These are phyloP conservation scores for Anoplius nigerrimus DNA, from an alignment of 2,888 invertebrate species.

Conservation along the genomic window DNA sequence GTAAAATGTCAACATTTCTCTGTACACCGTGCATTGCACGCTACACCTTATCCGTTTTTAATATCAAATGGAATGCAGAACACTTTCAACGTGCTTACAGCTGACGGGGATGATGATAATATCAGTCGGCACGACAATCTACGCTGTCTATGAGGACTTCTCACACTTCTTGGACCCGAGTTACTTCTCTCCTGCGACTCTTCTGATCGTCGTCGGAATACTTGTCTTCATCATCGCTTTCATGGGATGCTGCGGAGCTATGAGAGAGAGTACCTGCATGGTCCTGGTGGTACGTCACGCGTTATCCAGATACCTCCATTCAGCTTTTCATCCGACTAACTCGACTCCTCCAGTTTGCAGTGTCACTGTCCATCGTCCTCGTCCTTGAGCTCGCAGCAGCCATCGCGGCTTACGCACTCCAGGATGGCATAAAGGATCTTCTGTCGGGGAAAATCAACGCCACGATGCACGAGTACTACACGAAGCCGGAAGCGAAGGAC, in stretches of 20 bases:
- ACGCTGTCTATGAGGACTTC: constrained; percentile 78
- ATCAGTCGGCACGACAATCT: constrained; percentile 80
- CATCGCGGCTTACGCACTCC: constrained; percentile 77
- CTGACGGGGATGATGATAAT: constrained; percentile 82
- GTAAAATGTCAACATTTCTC: too few species aligned
- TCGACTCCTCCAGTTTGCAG: constrained; percentile 75
- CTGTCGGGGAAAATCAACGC: constrained; percentile 75
- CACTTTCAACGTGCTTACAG: constrained; percentile 72
- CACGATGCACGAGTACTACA: constrained; percentile 75
- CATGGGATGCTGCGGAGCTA: constrained; percentile 87
- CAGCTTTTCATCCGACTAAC: neutral
- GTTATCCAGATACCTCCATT: constrained; percentile 7
- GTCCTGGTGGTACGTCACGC: constrained; percentile 77
- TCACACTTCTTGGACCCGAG: constrained; percentile 78
- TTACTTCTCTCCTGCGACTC: constrained; percentile 84
- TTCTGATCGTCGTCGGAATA: constrained; percentile 86
- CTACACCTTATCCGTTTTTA: neutral
- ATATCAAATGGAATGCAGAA: neutral
- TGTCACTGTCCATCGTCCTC: constrained; percentile 77
- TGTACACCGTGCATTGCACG: too few species aligned
- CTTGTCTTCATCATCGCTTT: constrained; percentile 87
- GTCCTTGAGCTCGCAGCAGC: constrained; percentile 80
- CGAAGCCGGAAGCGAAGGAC: constrained; percentile 69
- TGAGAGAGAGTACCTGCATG: constrained; percentile 86
- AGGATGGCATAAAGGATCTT: constrained; percentile 71